These are phyloP conservation scores for Noctuana brunneofusca DNA, from an alignment of 2,888 invertebrate species.

Conservation along the genomic window DNA sequence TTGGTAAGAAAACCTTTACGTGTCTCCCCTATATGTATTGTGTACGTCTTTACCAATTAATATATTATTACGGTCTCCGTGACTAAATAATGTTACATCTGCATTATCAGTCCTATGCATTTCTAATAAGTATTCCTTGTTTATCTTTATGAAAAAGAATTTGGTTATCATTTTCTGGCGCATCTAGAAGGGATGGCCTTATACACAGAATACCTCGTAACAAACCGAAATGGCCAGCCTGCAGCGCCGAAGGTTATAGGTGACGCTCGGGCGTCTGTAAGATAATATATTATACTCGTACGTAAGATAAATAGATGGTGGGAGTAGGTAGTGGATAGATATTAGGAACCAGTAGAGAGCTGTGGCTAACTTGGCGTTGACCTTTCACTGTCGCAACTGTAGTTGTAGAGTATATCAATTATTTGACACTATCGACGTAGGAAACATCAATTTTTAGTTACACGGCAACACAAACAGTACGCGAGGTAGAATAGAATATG, in stretches of 20 bases:
- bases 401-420: slow-evolving; percentile 34
- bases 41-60: neutral
- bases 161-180: slow-evolving; percentile 27
- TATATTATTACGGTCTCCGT: neutral
- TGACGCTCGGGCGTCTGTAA: slow-evolving; percentile 21
- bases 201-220: slow-evolving; percentile 33
- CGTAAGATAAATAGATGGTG: slow-evolving; percentile 12
- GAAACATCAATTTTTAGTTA: slow-evolving; percentile 27
- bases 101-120: slow-evolving; percentile 4
- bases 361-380: slow-evolving; percentile 33
- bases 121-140: slow-evolving; percentile 19
- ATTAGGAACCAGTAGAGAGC: slow-evolving; percentile 19
- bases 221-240: slow-evolving; percentile 21
- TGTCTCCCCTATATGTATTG: neutral
- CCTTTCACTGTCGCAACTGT: slow-evolving; percentile 31
- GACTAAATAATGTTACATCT: slow-evolving; percentile 17
- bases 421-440: slow-evolving; percentile 35
- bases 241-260: slow-evolving; percentile 30
- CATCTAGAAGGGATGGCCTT: slow-evolving; percentile 21
- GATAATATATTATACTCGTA: slow-evolving; percentile 16
- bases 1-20: slow-evolving; percentile 5
- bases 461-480: slow-evolving; percentile 28
- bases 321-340: slow-evolving; percentile 23
- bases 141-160: slow-evolving; percentile 24
- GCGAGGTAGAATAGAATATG: slow-evolving; percentile 30